phyloP scores from a whole-genome alignment of 2,797 vertebrate species.

The Oryzias sinensis region DNA sequence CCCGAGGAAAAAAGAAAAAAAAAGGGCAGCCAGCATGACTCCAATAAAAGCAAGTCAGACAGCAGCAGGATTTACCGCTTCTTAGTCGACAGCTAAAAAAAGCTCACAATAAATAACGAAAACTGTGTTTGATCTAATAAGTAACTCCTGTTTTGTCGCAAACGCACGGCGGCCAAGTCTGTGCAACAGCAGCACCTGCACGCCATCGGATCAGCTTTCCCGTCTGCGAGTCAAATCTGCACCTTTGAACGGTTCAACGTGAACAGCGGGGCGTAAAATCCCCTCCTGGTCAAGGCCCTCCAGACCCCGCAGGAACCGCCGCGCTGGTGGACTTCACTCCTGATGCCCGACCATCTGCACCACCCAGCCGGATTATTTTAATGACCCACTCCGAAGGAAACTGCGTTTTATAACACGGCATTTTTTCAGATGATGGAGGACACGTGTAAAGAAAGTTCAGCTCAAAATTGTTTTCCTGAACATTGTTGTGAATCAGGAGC shows the following conservation, averaged over 20 bases:
- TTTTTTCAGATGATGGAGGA: too few relatives aligned
- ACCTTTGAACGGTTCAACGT: conserved; percentile 23
- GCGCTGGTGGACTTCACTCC: conserved; percentile 38
- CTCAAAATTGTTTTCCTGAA: too few relatives aligned
- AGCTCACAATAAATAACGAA: too few relatives aligned
- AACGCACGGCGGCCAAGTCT: neutral
- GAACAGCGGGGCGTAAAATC: neutral
- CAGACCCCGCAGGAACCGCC: conserved; percentile 31
- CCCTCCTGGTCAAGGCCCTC: conserved; percentile 6
- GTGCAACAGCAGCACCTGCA: neutral
- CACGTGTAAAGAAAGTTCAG: too few relatives aligned
- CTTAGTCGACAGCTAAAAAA: too few relatives aligned
- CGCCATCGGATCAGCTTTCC: conserved; percentile 13
- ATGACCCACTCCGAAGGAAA: too few relatives aligned
- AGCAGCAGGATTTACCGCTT: too few relatives aligned
- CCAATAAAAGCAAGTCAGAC: conserved; percentile 10
- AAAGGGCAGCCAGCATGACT: conserved; percentile 3
- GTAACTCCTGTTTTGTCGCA: too few relatives aligned
- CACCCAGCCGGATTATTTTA: conserved; percentile 38
- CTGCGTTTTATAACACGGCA: too few relatives aligned
- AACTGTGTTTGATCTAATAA: too few relatives aligned
- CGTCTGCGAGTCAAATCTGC: conserved; percentile 13
- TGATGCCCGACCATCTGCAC: conserved; percentile 58
- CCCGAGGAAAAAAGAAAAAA: neutral
- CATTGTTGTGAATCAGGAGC: too few relatives aligned